Base-by-base conservation (phyloP, 2,888 invertebrate species). In the Dryococelus australis region DNA sequence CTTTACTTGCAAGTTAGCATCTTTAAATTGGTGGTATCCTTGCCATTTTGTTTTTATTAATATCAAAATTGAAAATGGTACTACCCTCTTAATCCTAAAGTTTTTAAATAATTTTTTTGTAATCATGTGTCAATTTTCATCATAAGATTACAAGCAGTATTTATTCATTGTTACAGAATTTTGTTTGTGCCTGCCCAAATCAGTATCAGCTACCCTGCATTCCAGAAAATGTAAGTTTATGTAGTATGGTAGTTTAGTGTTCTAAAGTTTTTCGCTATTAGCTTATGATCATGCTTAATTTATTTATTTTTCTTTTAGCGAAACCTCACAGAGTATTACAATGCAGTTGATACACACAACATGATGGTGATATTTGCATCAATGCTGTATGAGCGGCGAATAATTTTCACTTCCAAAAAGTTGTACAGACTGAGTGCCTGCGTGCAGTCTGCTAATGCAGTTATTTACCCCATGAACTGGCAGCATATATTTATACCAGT, bases 381-480 rank as follows among this genome's bases (percentile, higher is more conserved):
- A 80, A 96, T 99, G 95, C 94, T 99, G 78, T 96, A 98, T 91
- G 99, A 99, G 93, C 94, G 99, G 86, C 94, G 99, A 84, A 97
- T 99, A 88, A 96, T 99, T 87, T 97, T 99, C 90, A 98, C 97
- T 13, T 99, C 99, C 0, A 95, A 96, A 89, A 97, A 97, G 91
- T 94, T 99, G 89, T 97, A 97, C 89, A 94, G 98, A 88, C 93
- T 99, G 85, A 98, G 98, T 86, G 98, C 99, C 0, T 97, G 97
- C 91, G 97, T 97, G 43, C 98, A 99, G 92, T 99, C 99, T 24
- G 98, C 98, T 27, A 98, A 98, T 92, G 96, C 97, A 89, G 96
- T 99, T 85, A 95, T 99, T 81, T 99, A 98, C 93, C 99, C 99
- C 0, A 99, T 99, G 98, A 96, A 97, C 90, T 99, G 99, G 99